Evolutionary conservation across 2,797 vertebrate species (phyloP).

Genomic region (Propithecus perrieri): DNA sequence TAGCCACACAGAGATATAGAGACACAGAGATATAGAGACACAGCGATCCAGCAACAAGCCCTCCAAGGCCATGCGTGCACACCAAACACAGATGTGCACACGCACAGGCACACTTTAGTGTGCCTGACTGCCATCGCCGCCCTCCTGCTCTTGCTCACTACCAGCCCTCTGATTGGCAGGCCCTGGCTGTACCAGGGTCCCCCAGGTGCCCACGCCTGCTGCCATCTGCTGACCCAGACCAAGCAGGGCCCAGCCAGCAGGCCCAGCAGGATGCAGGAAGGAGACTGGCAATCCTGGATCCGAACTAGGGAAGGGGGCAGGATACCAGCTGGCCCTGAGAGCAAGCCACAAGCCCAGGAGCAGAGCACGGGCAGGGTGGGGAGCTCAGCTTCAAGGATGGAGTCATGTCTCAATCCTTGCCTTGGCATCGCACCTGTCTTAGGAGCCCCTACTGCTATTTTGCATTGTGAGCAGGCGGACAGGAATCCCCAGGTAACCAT

Average conservation of each 20-base stretch:
- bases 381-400: neutral
- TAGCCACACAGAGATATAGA: neutral
- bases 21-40: neutral
- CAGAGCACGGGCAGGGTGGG: neutral
- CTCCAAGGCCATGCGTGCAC: neutral
- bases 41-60: neutral
- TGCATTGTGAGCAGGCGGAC: neutral
- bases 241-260: neutral
- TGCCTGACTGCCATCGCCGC: neutral
- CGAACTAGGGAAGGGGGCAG: neutral
- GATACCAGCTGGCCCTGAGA: neutral
- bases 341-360: neutral
- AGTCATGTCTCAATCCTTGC: neutral
- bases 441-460: neutral
- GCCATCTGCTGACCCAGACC: conserved; percentile 61
- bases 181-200: neutral
- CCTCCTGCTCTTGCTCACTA: neutral
- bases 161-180: neutral
- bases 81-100: neutral
- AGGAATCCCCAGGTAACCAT: neutral
- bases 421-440: neutral
- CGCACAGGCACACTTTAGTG: neutral
- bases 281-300: neutral
- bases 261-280: neutral
- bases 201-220: neutral